Conservation (phyloP, 2,888 invertebrate genomes). For the Apoda limacodes region DNA sequence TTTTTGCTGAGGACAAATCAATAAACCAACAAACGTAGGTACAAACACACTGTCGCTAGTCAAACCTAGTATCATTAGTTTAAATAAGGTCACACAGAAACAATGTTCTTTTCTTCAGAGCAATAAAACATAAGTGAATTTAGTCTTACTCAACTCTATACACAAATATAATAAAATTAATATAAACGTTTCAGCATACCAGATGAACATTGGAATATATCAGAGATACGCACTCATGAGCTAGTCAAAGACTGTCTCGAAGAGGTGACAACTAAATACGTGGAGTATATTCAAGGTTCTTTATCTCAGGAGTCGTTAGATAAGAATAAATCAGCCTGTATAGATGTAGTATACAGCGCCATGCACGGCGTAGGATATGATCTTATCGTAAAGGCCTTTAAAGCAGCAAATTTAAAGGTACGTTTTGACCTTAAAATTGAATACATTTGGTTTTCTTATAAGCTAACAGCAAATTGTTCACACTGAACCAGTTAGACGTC, state of each 20-base stretch:
- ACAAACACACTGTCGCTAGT: too few species aligned
- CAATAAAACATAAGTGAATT: too few species aligned
- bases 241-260: slow-evolving; percentile 77
- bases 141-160: too few species aligned
- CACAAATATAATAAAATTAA: too few species aligned
- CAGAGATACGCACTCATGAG: slow-evolving; percentile 59
- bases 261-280: slow-evolving; percentile 77
- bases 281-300: slow-evolving; percentile 64
- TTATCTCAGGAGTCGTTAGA: slow-evolving; percentile 65
- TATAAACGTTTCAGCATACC: slow-evolving; percentile 76
- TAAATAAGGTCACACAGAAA: too few species aligned
- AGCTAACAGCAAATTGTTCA: not conserved
- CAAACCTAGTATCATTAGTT: too few species aligned
- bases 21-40: too few species aligned
- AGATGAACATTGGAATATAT: slow-evolving; percentile 81
- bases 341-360: slow-evolving; percentile 90
- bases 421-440: too few species aligned
- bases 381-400: slow-evolving; percentile 81
- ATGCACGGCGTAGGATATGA: slow-evolving; percentile 98
- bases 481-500: too few species aligned
- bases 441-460: slow-evolving; percentile 2
- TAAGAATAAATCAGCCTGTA: slow-evolving; percentile 63
- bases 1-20: too few species aligned
- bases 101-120: too few species aligned
- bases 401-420: slow-evolving; percentile 79